Evolutionary conservation across 2,113 vertebrate species (phyloP), one percentile per base, ranked within the genome.

Genomic region (Oreocharis arfaki): DNA sequence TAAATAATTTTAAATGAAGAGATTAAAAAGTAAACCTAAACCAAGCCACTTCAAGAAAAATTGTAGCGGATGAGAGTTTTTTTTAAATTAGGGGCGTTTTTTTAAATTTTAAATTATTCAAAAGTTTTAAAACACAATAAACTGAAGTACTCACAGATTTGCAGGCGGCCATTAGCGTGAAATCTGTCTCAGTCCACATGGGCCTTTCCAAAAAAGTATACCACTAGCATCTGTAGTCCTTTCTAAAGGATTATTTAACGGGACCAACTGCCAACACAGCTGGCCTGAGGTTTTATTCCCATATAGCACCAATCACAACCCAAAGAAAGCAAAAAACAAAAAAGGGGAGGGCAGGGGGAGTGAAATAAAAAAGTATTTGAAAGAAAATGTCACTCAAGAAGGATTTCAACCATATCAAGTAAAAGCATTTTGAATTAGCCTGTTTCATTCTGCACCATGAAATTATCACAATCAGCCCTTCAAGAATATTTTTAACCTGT

Each of bases 211-310:
- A 95, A 97, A 95, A 94, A 89, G 82, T 93, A 61, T 78, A 97
- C 94, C 79, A 96, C 97, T 98, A 97, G 96, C 80, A 92, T 96
- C 56, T 93, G 97, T 93, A 82, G 91, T 96, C 87, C 93, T 96
- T 97, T 87, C 78, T 70, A 92, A 96, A 96, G 80, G 63, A 94
- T 93, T 93, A 85, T 96, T 98, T 87, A 94, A 77, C 50, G 82
- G 86, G 94, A 97, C 91, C 97, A 95, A 96, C 89, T 93, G 97
- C 98, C 98, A 99, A 99, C 99, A 98, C 98, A 99, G 99, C 99
- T 98, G 98, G 98, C 99, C 99, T 99, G 99, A 99, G 99, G 99
- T 99, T 98, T 98, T 93, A 94, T 84, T 97, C 97, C 97, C 97
- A 98, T 96, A 98, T 67, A 98, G 98, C 93, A 98, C 97, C 97